Percentiles rank a stretch among this genome's conserved stretches.
These are phyloP conservation scores for Patagioenas fasciata DNA, from an alignment of 2,113 vertebrate species.

Conservation along the genomic window DNA sequence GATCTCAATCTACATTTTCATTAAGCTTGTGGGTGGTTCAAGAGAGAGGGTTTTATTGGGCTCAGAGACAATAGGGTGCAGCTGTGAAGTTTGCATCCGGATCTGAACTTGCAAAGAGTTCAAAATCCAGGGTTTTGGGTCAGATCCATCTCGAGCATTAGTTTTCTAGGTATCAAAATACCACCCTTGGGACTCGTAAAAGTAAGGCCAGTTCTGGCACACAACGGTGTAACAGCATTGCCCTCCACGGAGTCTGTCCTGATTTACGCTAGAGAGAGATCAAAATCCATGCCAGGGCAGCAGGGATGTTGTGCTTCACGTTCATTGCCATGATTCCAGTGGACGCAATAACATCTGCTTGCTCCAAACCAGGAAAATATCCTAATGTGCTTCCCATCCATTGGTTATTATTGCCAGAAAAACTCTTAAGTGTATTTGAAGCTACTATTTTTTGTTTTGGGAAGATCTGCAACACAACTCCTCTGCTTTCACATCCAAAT, in stretches of 20 bases:
- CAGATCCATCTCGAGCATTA: background rate
- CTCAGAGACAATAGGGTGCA: constrained; percentile 46
- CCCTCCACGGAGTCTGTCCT: background rate
- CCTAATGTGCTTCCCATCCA: constrained; percentile 55
- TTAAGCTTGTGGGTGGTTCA: constrained; percentile 41
- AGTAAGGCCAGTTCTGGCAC: background rate
- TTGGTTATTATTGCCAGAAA: background rate
- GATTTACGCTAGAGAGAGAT: background rate
- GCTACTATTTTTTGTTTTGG: constrained; percentile 41
- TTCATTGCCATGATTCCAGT: background rate
- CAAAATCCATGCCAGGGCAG: constrained; percentile 8
- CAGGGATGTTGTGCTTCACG: background rate
- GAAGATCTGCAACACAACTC: background rate
- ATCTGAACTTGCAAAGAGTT: constrained; percentile 27
- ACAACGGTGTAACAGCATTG: background rate
- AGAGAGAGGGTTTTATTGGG: background rate
- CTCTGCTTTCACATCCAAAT: constrained; percentile 12
- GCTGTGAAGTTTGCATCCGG: constrained; percentile 35
- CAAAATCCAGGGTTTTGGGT: background rate
- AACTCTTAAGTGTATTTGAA: background rate
- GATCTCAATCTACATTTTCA: constrained; percentile 9
- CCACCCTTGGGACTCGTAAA: background rate
- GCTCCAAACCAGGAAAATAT: constrained; percentile 35
- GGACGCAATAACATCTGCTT: constrained; percentile 4
- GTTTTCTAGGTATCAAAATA: constrained; percentile 1